phyloP scores from a whole-genome alignment of 2,113 vertebrate genomes.

The Actinemys pallida region DNA sequence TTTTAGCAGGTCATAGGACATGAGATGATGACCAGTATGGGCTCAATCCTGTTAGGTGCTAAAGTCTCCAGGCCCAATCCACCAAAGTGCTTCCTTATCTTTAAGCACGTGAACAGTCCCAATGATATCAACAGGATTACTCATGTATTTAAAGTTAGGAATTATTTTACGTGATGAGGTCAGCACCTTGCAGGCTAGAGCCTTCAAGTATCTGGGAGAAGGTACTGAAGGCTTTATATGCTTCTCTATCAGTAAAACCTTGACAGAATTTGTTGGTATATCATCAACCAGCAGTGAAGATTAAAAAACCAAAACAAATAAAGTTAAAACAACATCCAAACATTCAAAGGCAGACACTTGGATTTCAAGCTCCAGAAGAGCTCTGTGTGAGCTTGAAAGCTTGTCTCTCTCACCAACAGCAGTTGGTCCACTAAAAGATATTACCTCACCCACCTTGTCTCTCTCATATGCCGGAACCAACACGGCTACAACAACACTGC shows the following conservation, averaged over 20 bases:
- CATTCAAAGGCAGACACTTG: background rate
- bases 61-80: background rate
- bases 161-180: background rate
- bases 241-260: background rate
- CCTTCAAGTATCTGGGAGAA: background rate
- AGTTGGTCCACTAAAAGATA: background rate
- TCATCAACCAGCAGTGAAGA: background rate
- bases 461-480: background rate
- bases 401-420: background rate
- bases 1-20: background rate
- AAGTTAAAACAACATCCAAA: background rate
- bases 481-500: rapidly evolving
- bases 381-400: background rate
- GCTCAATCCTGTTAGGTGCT: background rate
- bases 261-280: background rate
- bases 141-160: background rate
- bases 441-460: background rate
- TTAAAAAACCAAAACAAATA: rapidly evolving
- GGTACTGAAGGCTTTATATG: rapidly evolving
- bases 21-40: background rate
- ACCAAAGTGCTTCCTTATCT: background rate
- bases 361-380: background rate
- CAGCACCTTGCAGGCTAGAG: background rate
- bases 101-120: background rate
- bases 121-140: background rate